phyloP scores from a whole-genome alignment of 2,888 invertebrate species.

The Thereva nobilitata region DNA sequence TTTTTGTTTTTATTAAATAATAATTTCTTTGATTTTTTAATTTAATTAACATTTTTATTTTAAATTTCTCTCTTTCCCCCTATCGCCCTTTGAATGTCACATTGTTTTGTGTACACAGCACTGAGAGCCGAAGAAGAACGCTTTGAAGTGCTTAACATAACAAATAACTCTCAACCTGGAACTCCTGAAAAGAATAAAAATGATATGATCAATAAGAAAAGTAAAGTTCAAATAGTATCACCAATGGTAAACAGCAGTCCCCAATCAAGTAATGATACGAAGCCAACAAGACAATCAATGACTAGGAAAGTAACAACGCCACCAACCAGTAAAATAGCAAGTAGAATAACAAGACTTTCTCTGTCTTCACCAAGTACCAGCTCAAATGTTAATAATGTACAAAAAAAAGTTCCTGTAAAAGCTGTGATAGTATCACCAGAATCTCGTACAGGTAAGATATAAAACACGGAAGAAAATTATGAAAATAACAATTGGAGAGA shows the following conservation, averaged over 20 bases:
- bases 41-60: conserved; percentile 46
- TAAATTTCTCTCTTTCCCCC: conserved; percentile 2
- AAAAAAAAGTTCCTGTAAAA: too few relatives aligned
- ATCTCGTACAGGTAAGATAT: too few relatives aligned
- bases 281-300: conserved; percentile 1
- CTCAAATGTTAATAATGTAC: too few relatives aligned
- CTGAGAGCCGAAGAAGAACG: conserved; percentile 38
- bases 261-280: neutral
- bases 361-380: too few relatives aligned
- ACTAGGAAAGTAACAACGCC: conserved; percentile 12
- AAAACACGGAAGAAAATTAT: too few relatives aligned
- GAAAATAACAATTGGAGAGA: too few relatives aligned
- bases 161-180: conserved; percentile 6
- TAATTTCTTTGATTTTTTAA: conserved; percentile 28
- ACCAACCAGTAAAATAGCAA: conserved; percentile 9
- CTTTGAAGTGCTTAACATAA: conserved; percentile 36
- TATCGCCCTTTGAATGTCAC: conserved; percentile 43
- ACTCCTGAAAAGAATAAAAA: conserved; percentile 2
- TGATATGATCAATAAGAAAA: conserved; percentile 13
- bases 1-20: conserved; percentile 25
- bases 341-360: too few relatives aligned
- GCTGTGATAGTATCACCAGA: too few relatives aligned
- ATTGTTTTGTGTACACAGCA: conserved; percentile 31
- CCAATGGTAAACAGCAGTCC: conserved; percentile 24
- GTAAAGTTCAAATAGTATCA: conserved; percentile 17